Percentiles rank a stretch among this genome's conserved stretches.
phyloP scores from a whole-genome alignment of 2,113 vertebrate species.

The Chiloscyllium plagiosum region DNA sequence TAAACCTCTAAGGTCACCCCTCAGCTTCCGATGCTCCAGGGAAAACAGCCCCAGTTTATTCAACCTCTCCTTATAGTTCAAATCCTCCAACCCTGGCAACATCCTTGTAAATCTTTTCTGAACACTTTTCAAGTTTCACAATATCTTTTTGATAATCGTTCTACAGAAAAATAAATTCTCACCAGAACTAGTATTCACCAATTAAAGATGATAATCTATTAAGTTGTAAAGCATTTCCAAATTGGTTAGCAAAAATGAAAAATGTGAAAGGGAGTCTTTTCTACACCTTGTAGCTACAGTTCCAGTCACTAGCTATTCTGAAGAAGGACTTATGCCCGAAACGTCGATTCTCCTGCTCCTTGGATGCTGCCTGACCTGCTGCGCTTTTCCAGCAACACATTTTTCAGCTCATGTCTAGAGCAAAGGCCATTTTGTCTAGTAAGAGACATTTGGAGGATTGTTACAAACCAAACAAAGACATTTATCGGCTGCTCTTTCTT shows the following conservation, averaged over 20 bases:
- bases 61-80: too few relatives aligned
- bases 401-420: not conserved
- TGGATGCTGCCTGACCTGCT: too few relatives aligned
- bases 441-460: not conserved
- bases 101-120: too few relatives aligned
- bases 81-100: too few relatives aligned
- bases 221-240: not conserved
- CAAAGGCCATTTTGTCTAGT: not conserved
- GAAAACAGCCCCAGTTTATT: too few relatives aligned
- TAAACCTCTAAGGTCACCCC: too few relatives aligned
- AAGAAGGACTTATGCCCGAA: too few relatives aligned
- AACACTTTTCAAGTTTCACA: too few relatives aligned
- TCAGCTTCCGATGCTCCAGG: too few relatives aligned
- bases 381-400: too few relatives aligned
- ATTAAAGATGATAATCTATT: not conserved
- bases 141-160: not conserved
- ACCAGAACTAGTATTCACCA: not conserved
- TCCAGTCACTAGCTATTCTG: too few relatives aligned
- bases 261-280: not conserved
- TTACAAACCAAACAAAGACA: not conserved
- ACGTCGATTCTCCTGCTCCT: too few relatives aligned
- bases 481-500: not conserved
- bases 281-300: not conserved
- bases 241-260: not conserved
- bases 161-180: not conserved